Evolutionary conservation across 2,113 vertebrate species (phyloP).

Genomic region (Anguilla rostrata): DNA sequence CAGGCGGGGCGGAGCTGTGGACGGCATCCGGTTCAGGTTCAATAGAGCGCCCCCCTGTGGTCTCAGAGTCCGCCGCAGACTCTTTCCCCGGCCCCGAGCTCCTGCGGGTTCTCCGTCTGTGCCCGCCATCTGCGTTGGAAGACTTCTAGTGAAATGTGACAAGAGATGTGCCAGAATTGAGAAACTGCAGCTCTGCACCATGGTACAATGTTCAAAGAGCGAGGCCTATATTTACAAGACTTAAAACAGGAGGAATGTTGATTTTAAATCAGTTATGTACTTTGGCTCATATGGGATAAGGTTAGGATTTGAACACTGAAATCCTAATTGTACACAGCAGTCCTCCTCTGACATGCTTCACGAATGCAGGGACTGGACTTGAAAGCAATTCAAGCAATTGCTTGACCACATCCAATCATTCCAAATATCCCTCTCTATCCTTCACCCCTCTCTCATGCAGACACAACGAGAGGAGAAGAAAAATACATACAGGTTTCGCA

Average conservation of each 20-base stretch:
- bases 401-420: not conserved
- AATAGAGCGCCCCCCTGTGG: conserved; percentile 45
- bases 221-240: not conserved
- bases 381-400: not conserved
- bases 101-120: conserved; percentile 61
- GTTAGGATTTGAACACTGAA: not conserved
- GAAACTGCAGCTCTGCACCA: not conserved
- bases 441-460: not conserved
- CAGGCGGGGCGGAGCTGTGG: conserved; percentile 28
- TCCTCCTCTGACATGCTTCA: not conserved
- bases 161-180: not conserved
- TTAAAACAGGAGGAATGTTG: not conserved
- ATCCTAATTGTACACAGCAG: not conserved
- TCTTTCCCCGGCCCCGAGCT: conserved; percentile 61
- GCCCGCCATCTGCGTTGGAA: conserved; percentile 40
- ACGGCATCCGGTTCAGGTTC: conserved; percentile 47
- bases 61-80: conserved; percentile 30
- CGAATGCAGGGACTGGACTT: not conserved
- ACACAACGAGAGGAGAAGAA: not conserved
- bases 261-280: not conserved
- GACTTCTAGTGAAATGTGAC: conserved; percentile 40
- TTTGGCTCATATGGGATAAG: not conserved
- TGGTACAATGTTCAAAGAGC: not conserved
- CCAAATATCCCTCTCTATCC: not conserved
- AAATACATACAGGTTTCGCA: conserved; percentile 75